Conservation (phyloP, 2,888 invertebrate genomes). For the Himalopsyche tibetana region DNA sequence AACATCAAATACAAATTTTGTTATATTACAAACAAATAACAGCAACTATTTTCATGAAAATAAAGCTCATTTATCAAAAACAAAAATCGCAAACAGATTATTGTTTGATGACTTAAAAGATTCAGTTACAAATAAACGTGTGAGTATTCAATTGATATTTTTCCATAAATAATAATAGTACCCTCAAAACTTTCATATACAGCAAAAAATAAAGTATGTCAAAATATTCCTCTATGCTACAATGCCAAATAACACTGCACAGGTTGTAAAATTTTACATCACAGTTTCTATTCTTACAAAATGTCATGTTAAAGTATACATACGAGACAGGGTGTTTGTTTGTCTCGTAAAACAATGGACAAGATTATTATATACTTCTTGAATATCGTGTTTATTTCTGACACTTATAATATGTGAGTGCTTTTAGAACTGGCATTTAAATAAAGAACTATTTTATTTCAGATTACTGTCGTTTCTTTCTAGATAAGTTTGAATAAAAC, state of each 20-base stretch:
- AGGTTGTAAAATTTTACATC: constrained; percentile 19
- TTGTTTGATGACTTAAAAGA: no score
- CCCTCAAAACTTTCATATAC: background rate
- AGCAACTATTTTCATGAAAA: no score
- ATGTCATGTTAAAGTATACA: constrained; percentile 5
- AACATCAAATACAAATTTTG: no score
- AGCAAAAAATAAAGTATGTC: background rate
- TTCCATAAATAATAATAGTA: background rate
- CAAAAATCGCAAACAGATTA: no score
- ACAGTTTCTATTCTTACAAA: constrained; percentile 12
- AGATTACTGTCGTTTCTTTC: no score
- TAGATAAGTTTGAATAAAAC: no score
- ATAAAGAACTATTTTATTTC: no score
- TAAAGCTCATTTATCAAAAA: no score
- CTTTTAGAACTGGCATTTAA: background rate
- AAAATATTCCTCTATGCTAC: background rate
- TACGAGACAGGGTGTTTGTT: background rate
- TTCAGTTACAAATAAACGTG: no score
- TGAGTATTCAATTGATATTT: no score
- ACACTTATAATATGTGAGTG: background rate
- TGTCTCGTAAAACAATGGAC: background rate
- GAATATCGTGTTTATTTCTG: background rate
- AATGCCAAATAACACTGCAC: constrained; percentile 1
- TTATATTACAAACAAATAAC: no score
- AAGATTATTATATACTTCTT: background rate